Evolutionary conservation across 1,140 invertebrate species (phyloP).

Genomic region (Drosophila novamexicana): DNA sequence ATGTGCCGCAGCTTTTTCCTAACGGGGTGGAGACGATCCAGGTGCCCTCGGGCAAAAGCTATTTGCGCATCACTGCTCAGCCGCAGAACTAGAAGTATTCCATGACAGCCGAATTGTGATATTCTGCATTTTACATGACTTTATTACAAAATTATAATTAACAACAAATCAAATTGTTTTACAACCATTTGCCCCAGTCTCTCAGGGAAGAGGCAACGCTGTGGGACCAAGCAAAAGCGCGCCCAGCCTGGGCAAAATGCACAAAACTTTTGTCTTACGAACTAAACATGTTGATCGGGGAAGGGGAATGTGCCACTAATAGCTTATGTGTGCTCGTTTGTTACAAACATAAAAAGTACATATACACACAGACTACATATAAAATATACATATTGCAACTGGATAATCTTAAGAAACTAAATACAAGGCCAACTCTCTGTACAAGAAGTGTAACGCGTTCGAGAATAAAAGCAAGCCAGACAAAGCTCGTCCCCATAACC

Average conservation of each 20-base stretch:
- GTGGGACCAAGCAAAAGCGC: conserved; percentile 38
- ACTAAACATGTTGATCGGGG: conserved; percentile 48
- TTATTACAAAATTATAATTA: conserved; percentile 76
- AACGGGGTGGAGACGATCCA: conserved; percentile 87
- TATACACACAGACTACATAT: conserved; percentile 42
- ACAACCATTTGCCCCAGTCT: conserved; percentile 57
- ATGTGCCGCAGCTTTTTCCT: conserved; percentile 89
- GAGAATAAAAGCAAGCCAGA: conserved; percentile 26
- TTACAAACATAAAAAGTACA: conserved; percentile 47
- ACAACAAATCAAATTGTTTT: conserved; percentile 65
- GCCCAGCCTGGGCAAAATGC: conserved; percentile 32
- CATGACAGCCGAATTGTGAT: conserved; percentile 23
- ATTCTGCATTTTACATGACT: conserved; percentile 49
- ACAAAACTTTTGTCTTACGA: conserved; percentile 59
- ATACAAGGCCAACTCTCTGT: conserved; percentile 69
- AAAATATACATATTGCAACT: conserved; percentile 71
- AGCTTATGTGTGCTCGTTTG: conserved; percentile 30
- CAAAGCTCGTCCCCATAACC: conserved; percentile 31
- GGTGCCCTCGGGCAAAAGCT: conserved; percentile 92
- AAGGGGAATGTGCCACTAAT: conserved; percentile 55
- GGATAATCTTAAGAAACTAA: conserved; percentile 46
- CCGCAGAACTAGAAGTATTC: conserved; percentile 37
- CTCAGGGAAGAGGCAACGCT: conserved; percentile 17
- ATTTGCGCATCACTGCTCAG: conserved; percentile 89
- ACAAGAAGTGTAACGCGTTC: conserved; percentile 62